A percentile compares a stretch with the other conserved stretches of the same genome.
These are phyloP conservation scores for Tetramorium simillimum DNA, from an alignment of 1,140 invertebrate genomes.

Conservation along the genomic window DNA sequence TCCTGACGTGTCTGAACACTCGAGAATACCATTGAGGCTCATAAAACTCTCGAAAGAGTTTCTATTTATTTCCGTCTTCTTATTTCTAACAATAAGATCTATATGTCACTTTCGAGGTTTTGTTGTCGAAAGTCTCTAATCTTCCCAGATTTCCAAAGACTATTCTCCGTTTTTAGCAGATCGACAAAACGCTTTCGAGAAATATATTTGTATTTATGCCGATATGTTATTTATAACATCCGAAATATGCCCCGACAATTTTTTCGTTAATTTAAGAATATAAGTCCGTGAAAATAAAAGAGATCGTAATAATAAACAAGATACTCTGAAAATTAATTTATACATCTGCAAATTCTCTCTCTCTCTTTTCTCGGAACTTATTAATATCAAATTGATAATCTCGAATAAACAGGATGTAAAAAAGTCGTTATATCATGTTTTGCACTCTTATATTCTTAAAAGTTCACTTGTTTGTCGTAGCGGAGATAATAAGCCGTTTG, in stretches of 20 bases:
- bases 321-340: neutral
- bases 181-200: neutral
- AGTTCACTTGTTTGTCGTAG: neutral
- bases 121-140: neutral
- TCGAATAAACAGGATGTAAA: neutral
- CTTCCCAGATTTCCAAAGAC: neutral
- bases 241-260: neutral
- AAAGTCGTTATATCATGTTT: neutral
- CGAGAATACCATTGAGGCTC: neutral
- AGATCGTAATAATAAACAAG: neutral
- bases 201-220: neutral
- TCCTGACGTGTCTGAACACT: neutral
- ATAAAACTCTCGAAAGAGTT: constrained; percentile 23
- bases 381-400: neutral
- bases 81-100: neutral
- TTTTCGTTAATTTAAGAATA: neutral
- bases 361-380: neutral
- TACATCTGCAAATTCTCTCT: neutral
- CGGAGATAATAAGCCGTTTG: neutral
- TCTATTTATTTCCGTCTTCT: neutral
- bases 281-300: neutral
- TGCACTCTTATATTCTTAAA: neutral
- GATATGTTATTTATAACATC: no score
- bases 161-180: neutral
- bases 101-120: neutral